phyloP scores from a whole-genome alignment of 2,113 vertebrate genomes.

The Cynopterus brachyotis region DNA sequence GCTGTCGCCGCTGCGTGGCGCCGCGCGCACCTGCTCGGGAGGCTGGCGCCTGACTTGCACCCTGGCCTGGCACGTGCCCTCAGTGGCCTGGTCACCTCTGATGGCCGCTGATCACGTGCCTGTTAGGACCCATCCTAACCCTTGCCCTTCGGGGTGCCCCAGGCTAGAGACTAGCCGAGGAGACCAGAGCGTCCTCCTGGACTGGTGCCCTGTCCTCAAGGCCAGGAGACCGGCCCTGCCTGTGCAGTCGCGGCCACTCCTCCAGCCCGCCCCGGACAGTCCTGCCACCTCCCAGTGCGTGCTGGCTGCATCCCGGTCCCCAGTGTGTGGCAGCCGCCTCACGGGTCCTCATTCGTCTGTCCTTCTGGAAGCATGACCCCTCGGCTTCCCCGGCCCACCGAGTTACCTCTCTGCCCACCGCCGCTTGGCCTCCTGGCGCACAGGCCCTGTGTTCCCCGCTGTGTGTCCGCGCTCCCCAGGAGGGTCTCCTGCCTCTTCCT shows the following conservation, averaged over 20 bases:
- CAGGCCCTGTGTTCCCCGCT: neutral
- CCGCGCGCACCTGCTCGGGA: neutral
- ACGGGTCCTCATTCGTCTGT: neutral
- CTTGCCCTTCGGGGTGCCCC: neutral
- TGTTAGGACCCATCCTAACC: neutral
- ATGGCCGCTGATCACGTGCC: neutral
- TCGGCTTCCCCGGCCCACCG: neutral
- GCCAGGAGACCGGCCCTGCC: neutral
- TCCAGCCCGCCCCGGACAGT: neutral
- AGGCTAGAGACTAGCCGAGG: neutral
- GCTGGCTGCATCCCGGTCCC: neutral
- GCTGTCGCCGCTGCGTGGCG: neutral
- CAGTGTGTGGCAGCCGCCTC: neutral
- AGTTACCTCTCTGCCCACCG: neutral
- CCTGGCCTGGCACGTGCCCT: neutral
- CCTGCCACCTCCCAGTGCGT: neutral
- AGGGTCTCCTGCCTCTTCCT: neutral
- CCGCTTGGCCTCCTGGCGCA: neutral
- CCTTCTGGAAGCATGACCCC: neutral
- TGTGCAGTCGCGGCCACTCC: neutral
- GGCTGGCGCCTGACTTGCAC: neutral
- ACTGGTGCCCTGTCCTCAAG: neutral
- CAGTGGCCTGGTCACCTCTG: neutral
- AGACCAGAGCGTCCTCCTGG: neutral
- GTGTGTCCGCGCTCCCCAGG: neutral